A percentile compares a stretch with the other conserved stretches of the same genome.
Conservation (phyloP, 2,888 invertebrate genomes). For the Rugalucina vietnamica region DNA sequence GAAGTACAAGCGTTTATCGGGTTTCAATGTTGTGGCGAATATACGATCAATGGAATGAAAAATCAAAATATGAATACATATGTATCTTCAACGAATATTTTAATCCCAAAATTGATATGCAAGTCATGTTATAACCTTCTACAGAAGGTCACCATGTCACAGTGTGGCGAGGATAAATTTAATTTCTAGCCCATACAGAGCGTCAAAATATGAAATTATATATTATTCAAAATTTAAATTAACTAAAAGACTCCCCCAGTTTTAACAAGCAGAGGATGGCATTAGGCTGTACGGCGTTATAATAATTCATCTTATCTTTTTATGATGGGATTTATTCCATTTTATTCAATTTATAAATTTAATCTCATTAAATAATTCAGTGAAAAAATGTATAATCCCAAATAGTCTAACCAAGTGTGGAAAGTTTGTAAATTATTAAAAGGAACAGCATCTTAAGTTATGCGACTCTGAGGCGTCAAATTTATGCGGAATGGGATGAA, state of each 20-base stretch:
- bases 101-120: not conserved
- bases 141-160: not conserved
- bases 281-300: not conserved
- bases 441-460: slow-evolving; percentile 1
- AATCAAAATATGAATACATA: not conserved
- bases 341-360: slow-evolving; percentile 2
- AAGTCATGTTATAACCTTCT: not conserved
- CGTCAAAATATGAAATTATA: slow-evolving; percentile 12
- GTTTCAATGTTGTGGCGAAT: not conserved
- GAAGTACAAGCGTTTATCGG: not conserved
- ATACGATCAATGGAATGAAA: not conserved
- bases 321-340: slow-evolving; percentile 3
- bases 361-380: slow-evolving; percentile 9
- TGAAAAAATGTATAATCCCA: slow-evolving; percentile 8
- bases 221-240: slow-evolving; percentile 8
- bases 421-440: slow-evolving; percentile 7
- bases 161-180: not conserved
- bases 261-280: slow-evolving; percentile 9
- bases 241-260: slow-evolving; percentile 1
- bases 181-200: not conserved
- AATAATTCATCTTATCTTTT: slow-evolving; percentile 14
- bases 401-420: slow-evolving; percentile 5
- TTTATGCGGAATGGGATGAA: not conserved
- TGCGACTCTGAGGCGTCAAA: slow-evolving; percentile 6
- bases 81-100: not conserved